Base-by-base conservation (phyloP, 2,888 invertebrate species). In the Clitarchus hookeri region DNA sequence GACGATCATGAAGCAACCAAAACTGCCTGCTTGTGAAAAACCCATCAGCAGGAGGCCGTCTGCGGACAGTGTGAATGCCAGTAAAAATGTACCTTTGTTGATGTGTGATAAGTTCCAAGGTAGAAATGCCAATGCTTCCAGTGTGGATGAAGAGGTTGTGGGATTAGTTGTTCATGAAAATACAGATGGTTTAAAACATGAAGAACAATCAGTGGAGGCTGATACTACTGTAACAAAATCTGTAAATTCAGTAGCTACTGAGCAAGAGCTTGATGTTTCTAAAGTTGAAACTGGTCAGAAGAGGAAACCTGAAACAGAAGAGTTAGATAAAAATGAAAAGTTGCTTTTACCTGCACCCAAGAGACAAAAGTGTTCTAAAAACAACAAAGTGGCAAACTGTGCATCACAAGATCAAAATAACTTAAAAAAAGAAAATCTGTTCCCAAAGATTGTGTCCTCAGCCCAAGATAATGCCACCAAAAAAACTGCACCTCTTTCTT, bases 11-110 rank as follows among this genome's bases (percentile, higher is more conserved):
- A 88, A 89, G 85, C 85, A 88, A 44, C 87, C 82, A 92, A 91
- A 88, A 91, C 90, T 90, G 89, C 91, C 91, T 88, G 90, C 90
- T 84, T 90, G 88, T 85, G 88, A 89, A 88, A 87, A 86, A 16
- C 84, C 84, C 13, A 85, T 54, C 87, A 87, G 85, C 83, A 85
- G 79, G 84, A 44, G 78, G 83, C 85, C 84, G 12, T 84, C 78
- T 83, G 79, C 86, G 27, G 83, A 87, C 65, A 80, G 79, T 26
- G 83, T 54, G 83, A 87, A 84, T 36, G 78, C 84, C n/a, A 19
- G 25, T 16, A 84, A 84, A 25, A 80, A 80, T 54, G 44, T 84
- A 79, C 86, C 86, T 84, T 84, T 86, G 27, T 48, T 86, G 79
- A 86, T 86, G 86, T 86, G 86, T 84, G 79, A 86, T 54, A 44